phyloP scores from a whole-genome alignment of 2,113 vertebrate genomes.

The Urocitellus parryii region DNA sequence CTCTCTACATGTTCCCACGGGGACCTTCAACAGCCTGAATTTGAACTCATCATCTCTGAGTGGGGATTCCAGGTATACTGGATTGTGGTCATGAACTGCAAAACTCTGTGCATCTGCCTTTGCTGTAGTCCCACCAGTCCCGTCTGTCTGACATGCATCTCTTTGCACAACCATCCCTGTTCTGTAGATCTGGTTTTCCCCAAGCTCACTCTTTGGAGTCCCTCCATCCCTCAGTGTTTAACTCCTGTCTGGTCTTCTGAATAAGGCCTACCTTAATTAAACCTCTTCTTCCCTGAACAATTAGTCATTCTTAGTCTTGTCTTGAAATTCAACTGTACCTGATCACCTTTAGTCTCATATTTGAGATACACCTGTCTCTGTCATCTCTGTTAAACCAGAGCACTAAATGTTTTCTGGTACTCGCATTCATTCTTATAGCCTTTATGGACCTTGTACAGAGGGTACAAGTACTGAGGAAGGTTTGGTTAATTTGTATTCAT shows the following conservation, averaged over 20 bases:
- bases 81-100: neutral
- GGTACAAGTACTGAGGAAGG: neutral
- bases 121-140: accelerated
- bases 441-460: no score
- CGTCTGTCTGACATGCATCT: neutral
- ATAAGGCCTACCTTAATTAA: neutral
- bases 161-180: neutral
- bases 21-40: neutral
- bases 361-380: neutral
- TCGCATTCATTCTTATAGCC: neutral
- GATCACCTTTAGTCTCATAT: neutral
- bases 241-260: neutral
- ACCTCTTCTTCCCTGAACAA: neutral
- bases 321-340: neutral
- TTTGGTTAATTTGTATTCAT: neutral
- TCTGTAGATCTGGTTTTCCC: neutral
- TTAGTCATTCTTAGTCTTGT: neutral
- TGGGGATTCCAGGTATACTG: neutral
- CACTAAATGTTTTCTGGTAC: neutral
- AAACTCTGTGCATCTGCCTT: neutral
- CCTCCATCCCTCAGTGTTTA: neutral
- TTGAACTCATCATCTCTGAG: neutral
- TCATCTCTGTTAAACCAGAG: neutral
- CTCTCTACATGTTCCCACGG: neutral
- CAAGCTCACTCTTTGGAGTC: neutral